phyloP scores from a whole-genome alignment of 2,797 vertebrate genomes.

The Chloroceryle amazona region DNA sequence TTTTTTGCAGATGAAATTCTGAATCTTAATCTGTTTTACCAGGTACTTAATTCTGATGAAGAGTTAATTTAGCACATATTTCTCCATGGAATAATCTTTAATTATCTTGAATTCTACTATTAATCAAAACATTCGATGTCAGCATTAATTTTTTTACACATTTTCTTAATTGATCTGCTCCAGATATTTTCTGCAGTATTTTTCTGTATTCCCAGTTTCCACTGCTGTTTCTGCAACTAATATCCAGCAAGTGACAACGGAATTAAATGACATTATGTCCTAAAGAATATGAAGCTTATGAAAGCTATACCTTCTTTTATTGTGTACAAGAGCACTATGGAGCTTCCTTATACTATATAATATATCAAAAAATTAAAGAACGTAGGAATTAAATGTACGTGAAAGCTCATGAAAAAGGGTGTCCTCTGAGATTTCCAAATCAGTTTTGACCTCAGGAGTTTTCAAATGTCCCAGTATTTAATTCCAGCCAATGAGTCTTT shows the following conservation, averaged over 20 bases:
- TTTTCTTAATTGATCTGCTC: neutral
- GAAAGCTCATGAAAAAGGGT: no score
- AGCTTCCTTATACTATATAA: neutral
- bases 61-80: neutral
- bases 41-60: neutral
- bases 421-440: no score
- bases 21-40: neutral
- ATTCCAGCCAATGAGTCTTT: no score
- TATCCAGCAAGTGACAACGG: neutral
- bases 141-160: neutral
- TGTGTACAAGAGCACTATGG: neutral
- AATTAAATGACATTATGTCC: neutral
- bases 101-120: neutral
- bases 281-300: neutral
- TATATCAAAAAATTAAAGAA: neutral
- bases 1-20: neutral
- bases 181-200: neutral
- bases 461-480: no score
- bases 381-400: neutral
- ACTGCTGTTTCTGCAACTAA: neutral
- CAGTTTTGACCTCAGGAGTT: no score
- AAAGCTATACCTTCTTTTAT: neutral
- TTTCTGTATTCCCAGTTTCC: neutral
- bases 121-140: neutral
- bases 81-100: neutral